Evolutionary conservation across 2,888 invertebrate genomes (phyloP), one percentile per base, ranked within the genome.

Genomic region (Ypsolopha sequella): DNA sequence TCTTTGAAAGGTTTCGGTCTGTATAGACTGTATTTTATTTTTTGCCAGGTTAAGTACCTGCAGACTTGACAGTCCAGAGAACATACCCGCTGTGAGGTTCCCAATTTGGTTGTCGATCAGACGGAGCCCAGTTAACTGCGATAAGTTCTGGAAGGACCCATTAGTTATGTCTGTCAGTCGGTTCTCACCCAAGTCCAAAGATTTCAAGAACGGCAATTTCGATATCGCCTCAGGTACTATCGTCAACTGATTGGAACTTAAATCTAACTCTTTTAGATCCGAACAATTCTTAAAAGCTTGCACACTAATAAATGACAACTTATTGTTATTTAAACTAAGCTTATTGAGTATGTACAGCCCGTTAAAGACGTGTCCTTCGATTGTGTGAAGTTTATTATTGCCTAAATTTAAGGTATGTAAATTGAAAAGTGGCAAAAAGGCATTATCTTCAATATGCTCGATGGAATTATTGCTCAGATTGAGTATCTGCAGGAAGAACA

Each of bases 161-260:
- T 96, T 95, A 60, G 89, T 90, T 66, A 98, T 92, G 58, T 91
- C 91, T 55, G 89, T 91, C 62, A 98, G 93, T 73, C 92, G 91
- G 85, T 98, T 98, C 78, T 97, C 96, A 51, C 96, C 96, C 70
- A 98, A 88, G 77, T 97, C 96, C 56, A 98, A 87, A 8, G 95
- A 95, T 80, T 95, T 95, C 67, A 98, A 87, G 73, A 94, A 94
- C 57, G 93, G 89, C 62, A 96, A 87, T 70, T 94, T 94, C 70
- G 91, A 90, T 61, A 96, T 88, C 2, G 95, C 95, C 69, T 93
- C 93, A n/a, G 97, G 96, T 56, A 96, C 91, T 65, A 91, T 90
- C 51, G 89, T 88, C 60, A 97, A 87, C 64, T 93, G 92, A 82
- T 97, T 97, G 44, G 94, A 94, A 78, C 95, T 95, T 60, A 97